These are phyloP conservation scores for Helicoverpa zea DNA, from an alignment of 1,140 invertebrate genomes.

Conservation along the genomic window DNA sequence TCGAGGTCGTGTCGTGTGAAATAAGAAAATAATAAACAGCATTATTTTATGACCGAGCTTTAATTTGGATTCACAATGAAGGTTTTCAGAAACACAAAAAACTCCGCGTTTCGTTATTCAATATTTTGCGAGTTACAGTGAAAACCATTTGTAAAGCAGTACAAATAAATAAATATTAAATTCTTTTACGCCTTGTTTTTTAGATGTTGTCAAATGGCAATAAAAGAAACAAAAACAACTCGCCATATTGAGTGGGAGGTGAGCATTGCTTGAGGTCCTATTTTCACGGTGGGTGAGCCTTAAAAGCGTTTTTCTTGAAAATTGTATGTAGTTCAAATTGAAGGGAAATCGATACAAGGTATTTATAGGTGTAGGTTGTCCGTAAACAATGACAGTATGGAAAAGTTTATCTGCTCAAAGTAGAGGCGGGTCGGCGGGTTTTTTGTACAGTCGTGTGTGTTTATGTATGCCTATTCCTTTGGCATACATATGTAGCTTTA, in stretches of 20 bases:
- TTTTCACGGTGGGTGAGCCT: background rate
- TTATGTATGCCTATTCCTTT: no score
- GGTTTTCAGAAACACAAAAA: slow-evolving; percentile 1
- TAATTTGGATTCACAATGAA: background rate
- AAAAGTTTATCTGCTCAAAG: no score
- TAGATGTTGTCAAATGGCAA: background rate
- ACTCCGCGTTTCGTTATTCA: background rate
- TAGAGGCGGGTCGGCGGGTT: no score
- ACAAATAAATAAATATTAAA: slow-evolving; percentile 8
- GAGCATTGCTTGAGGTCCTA: background rate
- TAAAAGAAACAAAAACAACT: slow-evolving; percentile 2
- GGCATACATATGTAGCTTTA: no score
- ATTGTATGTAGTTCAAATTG: no score
- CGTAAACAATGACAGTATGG: no score
- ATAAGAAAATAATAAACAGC: background rate
- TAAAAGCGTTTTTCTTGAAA: background rate
- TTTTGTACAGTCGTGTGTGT: no score
- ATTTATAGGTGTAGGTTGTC: no score
- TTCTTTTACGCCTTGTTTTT: slow-evolving; percentile 1
- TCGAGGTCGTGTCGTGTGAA: no score
- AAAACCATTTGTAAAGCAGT: slow-evolving; percentile 7
- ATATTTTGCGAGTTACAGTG: background rate
- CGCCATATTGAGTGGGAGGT: background rate
- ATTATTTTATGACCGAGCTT: background rate
- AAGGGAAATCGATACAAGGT: no score